Evolutionary conservation across 2,888 invertebrate species (phyloP).

Genomic region (Cotesia congregata): DNA sequence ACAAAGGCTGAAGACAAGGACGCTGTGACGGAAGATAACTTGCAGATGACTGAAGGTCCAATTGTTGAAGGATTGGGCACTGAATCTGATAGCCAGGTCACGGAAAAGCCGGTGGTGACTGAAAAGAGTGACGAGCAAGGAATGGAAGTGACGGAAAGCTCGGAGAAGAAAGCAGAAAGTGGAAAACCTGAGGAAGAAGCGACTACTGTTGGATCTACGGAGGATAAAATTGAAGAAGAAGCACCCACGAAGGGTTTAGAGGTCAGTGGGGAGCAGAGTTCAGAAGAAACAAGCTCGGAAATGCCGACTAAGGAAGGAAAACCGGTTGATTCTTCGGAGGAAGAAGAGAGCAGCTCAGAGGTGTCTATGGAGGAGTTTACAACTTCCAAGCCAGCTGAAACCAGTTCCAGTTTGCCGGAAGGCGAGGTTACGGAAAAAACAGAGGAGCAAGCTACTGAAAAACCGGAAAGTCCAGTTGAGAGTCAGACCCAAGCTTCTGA

Average conservation of each 20-base stretch:
- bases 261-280: conserved; percentile 51
- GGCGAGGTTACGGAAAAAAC: not conserved
- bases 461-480: not conserved
- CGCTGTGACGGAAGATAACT: conserved; percentile 47
- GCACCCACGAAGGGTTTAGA: conserved; percentile 52
- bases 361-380: conserved; percentile 45
- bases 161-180: conserved; percentile 13
- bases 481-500: conserved; percentile 43
- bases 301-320: conserved; percentile 39
- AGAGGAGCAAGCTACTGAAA: conserved; percentile 26
- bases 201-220: conserved; percentile 38
- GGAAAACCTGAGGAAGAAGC: conserved; percentile 29
- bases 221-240: conserved; percentile 46
- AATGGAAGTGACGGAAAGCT: not conserved
- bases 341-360: conserved; percentile 41
- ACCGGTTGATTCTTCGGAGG: conserved; percentile 46
- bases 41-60: conserved; percentile 54
- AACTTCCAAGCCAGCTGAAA: not conserved
- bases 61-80: conserved; percentile 27
- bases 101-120: conserved; percentile 50
- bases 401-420: too few species aligned
- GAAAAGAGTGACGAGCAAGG: conserved; percentile 6
- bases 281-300: conserved; percentile 47
- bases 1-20: conserved; percentile 62
- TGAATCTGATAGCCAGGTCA: conserved; percentile 51